These are phyloP conservation scores for Pipistrellus nathusii DNA, from an alignment of 2,797 vertebrate species.

Conservation along the genomic window DNA sequence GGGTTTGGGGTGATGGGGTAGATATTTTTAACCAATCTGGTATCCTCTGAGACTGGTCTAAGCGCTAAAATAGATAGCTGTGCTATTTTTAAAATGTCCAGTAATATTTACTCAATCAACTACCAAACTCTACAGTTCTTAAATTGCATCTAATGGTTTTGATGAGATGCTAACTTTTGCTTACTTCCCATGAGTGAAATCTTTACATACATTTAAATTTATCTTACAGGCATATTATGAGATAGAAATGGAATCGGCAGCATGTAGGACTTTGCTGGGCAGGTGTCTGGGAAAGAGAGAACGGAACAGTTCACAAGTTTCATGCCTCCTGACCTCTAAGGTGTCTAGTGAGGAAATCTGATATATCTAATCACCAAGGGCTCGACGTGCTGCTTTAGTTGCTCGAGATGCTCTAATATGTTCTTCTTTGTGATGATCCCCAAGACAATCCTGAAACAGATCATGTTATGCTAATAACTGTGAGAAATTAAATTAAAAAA, in stretches of 20 bases:
- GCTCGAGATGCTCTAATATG: constrained; percentile 99
- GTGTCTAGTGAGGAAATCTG: constrained; percentile 92
- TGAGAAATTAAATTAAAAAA: constrained; percentile 89
- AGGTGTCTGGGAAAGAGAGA: constrained; percentile 69
- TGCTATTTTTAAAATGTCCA: constrained; percentile 59
- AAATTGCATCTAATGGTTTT: constrained; percentile 79
- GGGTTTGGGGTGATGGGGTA: background rate
- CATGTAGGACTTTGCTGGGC: constrained; percentile 77
- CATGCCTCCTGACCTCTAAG: constrained; percentile 94
- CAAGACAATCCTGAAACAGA: constrained; percentile 99
- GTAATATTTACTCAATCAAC: constrained; percentile 50
- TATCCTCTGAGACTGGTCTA: constrained; percentile 52
- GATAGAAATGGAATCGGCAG: constrained; percentile 75
- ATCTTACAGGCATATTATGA: constrained; percentile 53
- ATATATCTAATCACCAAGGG: constrained; percentile 98
- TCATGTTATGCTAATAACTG: constrained; percentile 96
- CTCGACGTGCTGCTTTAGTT: constrained; percentile 98
- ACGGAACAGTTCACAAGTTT: constrained; percentile 93
- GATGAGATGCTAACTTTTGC: constrained; percentile 28
- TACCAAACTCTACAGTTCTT: constrained; percentile 68
- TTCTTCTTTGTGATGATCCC: constrained; percentile 99
- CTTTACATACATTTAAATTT: constrained; percentile 69
- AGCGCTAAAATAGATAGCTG: background rate
- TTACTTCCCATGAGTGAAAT: constrained; percentile 76
- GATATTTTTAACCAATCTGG: constrained; percentile 15